Base-by-base conservation (phyloP, 2,888 invertebrate genomes). In the Glyphotaelius pellucidus region DNA sequence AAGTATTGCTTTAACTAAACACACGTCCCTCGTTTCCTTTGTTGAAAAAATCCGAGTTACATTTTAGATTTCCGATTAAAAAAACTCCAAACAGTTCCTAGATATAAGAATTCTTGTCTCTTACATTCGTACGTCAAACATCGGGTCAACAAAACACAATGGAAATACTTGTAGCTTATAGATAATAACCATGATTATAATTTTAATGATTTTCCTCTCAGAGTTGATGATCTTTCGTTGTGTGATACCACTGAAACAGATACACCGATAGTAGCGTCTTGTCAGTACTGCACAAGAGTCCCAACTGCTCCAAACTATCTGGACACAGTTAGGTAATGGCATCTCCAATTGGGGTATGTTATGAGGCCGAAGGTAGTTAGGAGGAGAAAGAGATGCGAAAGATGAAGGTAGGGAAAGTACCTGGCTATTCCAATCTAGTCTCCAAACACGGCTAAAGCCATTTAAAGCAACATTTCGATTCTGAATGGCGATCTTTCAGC, bases 61-160 rank as follows among this genome's bases (percentile, higher is more conserved):
- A 93, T 93, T 93, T 93, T 83, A 92, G 92, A 93, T 92, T 93
- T 92, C 91, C 92, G 93, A 93, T 93, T 92, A 91, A 93, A 92
- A 92, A 42, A 42, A 89, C 90, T 79, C 90, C 42, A 83, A 89
- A 91, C 93, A 92, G 86, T 42, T 86, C 86, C 86, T 42, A 15
- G 47, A 47, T 15, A 47, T 25, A 67, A 19, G 19, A 67, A 25
- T 67, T 67, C 25, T 67, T 9, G 67, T n/a, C 25, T n/a, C 4
- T 67, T 25, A 19, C 25, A 67, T 25, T 25, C 25, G 9, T 25
- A 19, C 9, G 67, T 67, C 25, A 9, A 67, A 67, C 19, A 25
- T 25, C 25, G 67, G n/a, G n/a, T 11, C 7, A 25, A 25, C 19
- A 52, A 15, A 67, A 67, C 9, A 67, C 67, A 67, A 67, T 67